Base-by-base conservation (phyloP, 2,888 invertebrate genomes). In the Lithosia quadra region DNA sequence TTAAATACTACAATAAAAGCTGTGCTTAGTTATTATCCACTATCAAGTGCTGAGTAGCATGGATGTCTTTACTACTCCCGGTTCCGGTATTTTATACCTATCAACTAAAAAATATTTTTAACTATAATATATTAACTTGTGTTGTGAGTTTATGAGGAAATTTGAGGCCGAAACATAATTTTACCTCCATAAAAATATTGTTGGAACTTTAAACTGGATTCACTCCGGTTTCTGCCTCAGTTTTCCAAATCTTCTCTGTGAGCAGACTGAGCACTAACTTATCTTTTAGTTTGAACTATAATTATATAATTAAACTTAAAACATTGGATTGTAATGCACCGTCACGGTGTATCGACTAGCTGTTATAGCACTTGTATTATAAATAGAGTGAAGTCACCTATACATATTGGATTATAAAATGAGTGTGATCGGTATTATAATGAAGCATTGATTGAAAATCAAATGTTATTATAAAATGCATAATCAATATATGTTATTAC, bases 371-470 rank as follows among this genome's bases (percentile, higher is more conserved):
- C n/a, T 39, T 18, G 43, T 43, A 43, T 43, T 49, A 24, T 21
- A 60, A 60, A 39, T 13, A 60, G 18, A 10, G 39, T 60, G 60
- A 60, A 60, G 60, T 60, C 60, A 60, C n/a, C n/a, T n/a, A n/a
- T n/a, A n/a, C n/a, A n/a, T n/a, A n/a, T 60, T 60, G 22, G 10
- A 18, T 60, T 39, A 39, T 60, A 60, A 60, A 60, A 24, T 24
- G 22, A 24, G 5, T 49, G 49, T 49, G n/a, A n/a, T n/a, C 18
- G 10, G 60, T 22, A 22, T 56, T 28, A 22, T 24, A 39, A 60
- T 34, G 11, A 34, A 1, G 58, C 34, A 21, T 58, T n/a, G 33
- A 58, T 58, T 34, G 33, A 58, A 59, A 49, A n/a, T n/a, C 8
- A 49, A 49, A n/a, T 9, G 49, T n/a, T 49, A 49, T 49, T n/a